These are phyloP conservation scores for Genyomyrus donnyi DNA, from an alignment of 2,113 vertebrate genomes.

Conservation along the genomic window DNA sequence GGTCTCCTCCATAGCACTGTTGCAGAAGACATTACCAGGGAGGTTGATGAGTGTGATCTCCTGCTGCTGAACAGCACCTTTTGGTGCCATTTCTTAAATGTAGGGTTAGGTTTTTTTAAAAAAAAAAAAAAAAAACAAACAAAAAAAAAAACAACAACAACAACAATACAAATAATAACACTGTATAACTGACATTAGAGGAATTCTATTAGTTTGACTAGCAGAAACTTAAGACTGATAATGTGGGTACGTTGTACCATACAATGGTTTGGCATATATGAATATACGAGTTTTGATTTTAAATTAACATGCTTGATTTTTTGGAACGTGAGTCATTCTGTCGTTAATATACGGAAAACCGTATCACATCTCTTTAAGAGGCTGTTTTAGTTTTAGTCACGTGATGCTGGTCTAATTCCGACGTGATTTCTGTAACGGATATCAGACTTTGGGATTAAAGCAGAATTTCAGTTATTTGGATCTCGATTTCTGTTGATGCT, in stretches of 20 bases:
- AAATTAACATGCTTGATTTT: background rate
- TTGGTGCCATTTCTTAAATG: background rate
- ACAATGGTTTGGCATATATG: background rate
- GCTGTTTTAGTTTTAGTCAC: background rate
- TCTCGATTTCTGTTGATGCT: background rate
- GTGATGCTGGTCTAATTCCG: background rate
- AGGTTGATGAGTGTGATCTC: background rate
- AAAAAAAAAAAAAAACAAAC: background rate
- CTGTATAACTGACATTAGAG: background rate
- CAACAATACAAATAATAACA: background rate
- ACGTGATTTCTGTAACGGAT: background rate
- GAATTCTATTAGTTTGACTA: background rate
- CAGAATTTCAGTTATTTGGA: background rate
- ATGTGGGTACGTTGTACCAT: background rate
- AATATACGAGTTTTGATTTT: background rate
- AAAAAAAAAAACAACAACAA: background rate
- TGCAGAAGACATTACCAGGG: background rate
- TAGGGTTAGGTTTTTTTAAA: background rate
- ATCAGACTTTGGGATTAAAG: background rate
- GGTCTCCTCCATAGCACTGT: background rate
- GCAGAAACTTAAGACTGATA: background rate
- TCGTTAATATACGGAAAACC: background rate
- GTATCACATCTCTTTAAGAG: background rate
- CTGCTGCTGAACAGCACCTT: background rate
- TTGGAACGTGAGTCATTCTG: background rate